Conservation (phyloP, 2,797 vertebrate genomes). For the Hipposideros larvatus region DNA sequence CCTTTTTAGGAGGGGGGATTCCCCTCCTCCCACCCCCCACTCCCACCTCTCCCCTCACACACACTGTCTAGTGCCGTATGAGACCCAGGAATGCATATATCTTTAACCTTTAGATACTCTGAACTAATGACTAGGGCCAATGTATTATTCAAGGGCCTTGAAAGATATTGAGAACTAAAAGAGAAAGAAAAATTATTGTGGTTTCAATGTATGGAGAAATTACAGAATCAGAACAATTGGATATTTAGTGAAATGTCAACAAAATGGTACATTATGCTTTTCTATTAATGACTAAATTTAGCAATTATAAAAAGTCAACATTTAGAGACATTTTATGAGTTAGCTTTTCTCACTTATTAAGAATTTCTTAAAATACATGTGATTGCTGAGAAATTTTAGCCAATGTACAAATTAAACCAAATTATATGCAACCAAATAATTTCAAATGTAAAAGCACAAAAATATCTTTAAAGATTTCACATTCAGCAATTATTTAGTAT, state of each 20-base stretch:
- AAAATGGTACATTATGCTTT: slow-evolving; percentile 23
- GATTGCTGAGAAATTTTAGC: slow-evolving; percentile 44
- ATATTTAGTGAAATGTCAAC: slow-evolving; percentile 40
- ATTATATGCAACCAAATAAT: slow-evolving; percentile 61
- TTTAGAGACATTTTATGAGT: slow-evolving; percentile 60
- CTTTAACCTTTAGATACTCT: neutral
- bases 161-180: slow-evolving; percentile 42
- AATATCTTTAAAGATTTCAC: slow-evolving; percentile 48
- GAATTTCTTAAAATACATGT: slow-evolving; percentile 52
- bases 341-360: slow-evolving; percentile 55
- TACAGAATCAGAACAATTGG: neutral
- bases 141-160: neutral
- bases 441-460: slow-evolving; percentile 60
- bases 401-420: slow-evolving; percentile 68
- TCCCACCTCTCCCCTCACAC: no score
- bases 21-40: no score
- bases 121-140: neutral
- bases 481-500: neutral
- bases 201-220: slow-evolving; percentile 26
- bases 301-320: neutral
- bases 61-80: neutral
- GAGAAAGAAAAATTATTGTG: slow-evolving; percentile 8
- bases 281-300: slow-evolving; percentile 52
- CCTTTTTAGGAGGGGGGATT: neutral
- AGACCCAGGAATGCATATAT: neutral